Evolutionary conservation across 1,140 invertebrate species (phyloP).

Genomic region (Melipona quadrifasciata): DNA sequence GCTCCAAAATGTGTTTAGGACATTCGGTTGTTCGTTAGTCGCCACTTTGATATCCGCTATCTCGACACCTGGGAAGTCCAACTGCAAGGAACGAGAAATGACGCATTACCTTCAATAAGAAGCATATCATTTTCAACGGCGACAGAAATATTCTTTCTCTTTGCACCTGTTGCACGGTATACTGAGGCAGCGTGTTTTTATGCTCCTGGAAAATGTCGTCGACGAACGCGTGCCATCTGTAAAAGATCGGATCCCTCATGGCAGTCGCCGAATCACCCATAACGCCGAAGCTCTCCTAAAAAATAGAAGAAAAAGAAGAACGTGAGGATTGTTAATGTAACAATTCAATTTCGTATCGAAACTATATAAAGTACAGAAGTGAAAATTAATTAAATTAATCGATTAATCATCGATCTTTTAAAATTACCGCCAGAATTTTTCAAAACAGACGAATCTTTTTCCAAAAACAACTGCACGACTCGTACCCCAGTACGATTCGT

Average conservation of each 20-base stretch:
- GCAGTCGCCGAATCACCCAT: slow-evolving; percentile 89
- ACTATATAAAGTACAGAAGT: too few species aligned
- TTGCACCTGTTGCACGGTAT: slow-evolving; percentile 83
- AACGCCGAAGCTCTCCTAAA: slow-evolving; percentile 85
- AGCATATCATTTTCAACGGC: not conserved
- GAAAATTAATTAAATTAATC: too few species aligned
- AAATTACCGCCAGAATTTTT: too few species aligned
- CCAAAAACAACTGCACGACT: too few species aligned
- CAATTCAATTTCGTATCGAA: too few species aligned
- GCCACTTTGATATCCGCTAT: slow-evolving; percentile 82
- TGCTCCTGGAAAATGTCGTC: slow-evolving; percentile 91
- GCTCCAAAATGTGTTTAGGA: slow-evolving; percentile 87
- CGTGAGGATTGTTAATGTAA: too few species aligned
- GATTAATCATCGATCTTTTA: too few species aligned
- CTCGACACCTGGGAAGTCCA: slow-evolving; percentile 85
- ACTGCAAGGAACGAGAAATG: slow-evolving; percentile 74
- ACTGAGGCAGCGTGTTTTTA: slow-evolving; percentile 87
- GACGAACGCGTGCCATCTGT: slow-evolving; percentile 91
- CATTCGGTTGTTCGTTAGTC: slow-evolving; percentile 81
- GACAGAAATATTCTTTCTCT: not conserved
- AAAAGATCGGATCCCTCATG: slow-evolving; percentile 93
- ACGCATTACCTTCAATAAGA: too few species aligned
- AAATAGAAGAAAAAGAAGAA: not conserved
- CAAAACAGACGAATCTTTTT: too few species aligned
- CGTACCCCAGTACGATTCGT: too few species aligned